Evolutionary conservation across 2,888 invertebrate species (phyloP), one percentile per base, ranked within the genome.

Genomic region (Micoletzkya japonica): DNA sequence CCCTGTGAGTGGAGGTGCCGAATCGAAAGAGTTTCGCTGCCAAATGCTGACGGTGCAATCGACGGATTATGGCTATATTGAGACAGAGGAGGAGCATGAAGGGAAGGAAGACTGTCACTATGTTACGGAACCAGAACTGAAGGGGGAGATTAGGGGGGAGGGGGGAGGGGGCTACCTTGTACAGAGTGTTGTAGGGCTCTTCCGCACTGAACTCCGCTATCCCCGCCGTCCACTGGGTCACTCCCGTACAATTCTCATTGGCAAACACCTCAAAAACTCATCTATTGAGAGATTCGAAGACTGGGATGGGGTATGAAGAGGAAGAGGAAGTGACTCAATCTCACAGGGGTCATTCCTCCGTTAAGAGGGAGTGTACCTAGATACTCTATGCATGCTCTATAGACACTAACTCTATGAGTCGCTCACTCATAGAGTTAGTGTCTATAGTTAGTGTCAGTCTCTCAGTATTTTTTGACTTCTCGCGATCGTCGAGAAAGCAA

Each of bases 1-100:
- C 81, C 50, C 82, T 70, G 67, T 83, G 83, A 64, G 83, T 81
- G 2, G 81, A 81, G 1, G 82, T 83, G 58, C 80, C 82, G 63
- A 82, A 83, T 20, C 83, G 74, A 59, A 83, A 83, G 26, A 83
- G 74, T 50, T 82, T 77, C 2, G 82, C 82, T 10, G 82, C 82
- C 52, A 76, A 72, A 67, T 82, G 81, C 60, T 83, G 82, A 34
- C 79, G 75, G 20, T 81, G 73, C 1, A 83, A 76, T 1, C 80
- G 77, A 20, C 75, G 73, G 63, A 84, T 81, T 28, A 84, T 84
- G 24, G 76, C 76, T 28, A 81, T 72, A 64, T 83, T 83, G 50
- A 84, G 79, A 68, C 78, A 77, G 72, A 82, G 74, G 36, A 77
- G 76, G 37, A 82, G 75, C 32, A 79, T 73, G 73, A 83, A 83